Base-by-base conservation (phyloP, 2,888 invertebrate genomes). In the Caenorhabditis panamensis region DNA sequence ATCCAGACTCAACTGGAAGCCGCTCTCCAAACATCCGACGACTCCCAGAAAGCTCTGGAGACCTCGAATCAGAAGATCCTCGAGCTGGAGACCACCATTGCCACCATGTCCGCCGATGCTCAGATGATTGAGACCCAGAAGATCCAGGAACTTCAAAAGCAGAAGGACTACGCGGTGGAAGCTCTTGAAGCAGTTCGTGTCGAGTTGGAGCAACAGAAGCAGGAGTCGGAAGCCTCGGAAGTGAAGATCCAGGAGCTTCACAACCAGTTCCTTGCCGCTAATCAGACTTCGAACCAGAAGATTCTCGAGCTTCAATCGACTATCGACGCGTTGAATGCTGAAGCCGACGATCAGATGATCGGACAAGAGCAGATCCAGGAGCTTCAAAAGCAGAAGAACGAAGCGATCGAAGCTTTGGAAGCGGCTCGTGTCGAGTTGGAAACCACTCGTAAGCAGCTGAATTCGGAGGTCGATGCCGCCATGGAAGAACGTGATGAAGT, bases 331-430 rank as follows among this genome's bases (percentile, higher is more conserved):
- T 6, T 41, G 41, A 41, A 41, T 6, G 16, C 9, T 6, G 41
- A 41, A 16, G 16, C 13, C 41, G 41, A 44, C 9, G 68, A n/a
- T n/a, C n/a, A 68, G 44, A 58, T 58, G 22, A 26, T 37, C 13
- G 28, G 58, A 31, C n/a, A n/a, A n/a, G n/a, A n/a, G 31, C 4
- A 31, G 31, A 9, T 6, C 5, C 31, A 31, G 31, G 31, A 31
- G 31, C 9, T 6, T 9, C 5, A 31, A 31, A 9, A 31, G 31
- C 31, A 6, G 31, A 31, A 31, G 28, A 54, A 16, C 36, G 64
- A 64, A 31, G 49, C 37, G 31, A 47, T 56, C 26, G 37, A 64
- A n/a, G 47, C 20, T n/a, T n/a, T n/a, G n/a, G n/a, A n/a, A n/a
- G n/a, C n/a, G n/a, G n/a, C n/a, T n/a, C n/a, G n/a, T n/a, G n/a